A percentile compares a stretch with the other conserved stretches of the same genome.
phyloP scores from a whole-genome alignment of 30 jellyfish, hydroid and myxozoan genomes.

The Hydractinia symbiolongicarpus region DNA sequence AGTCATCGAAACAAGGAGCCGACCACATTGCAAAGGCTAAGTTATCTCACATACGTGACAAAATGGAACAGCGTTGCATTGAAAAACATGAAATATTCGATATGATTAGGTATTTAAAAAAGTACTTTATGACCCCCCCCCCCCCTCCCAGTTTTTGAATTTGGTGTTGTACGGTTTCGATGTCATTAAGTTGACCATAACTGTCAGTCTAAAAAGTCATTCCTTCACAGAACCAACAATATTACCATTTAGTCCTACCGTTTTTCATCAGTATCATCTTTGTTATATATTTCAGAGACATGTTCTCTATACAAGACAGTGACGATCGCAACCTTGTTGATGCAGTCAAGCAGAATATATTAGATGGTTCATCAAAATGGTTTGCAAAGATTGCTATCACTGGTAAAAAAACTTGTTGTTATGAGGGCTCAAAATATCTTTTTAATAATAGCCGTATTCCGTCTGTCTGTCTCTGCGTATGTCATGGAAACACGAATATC shows the following conservation, averaged over 20 bases:
- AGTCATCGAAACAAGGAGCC: slow-evolving; percentile 88
- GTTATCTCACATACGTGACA: slow-evolving; percentile 42
- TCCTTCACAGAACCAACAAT: neutral
- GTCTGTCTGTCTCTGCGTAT: neutral
- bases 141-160: neutral
- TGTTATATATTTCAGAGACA: slow-evolving; percentile 31
- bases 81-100: slow-evolving; percentile 70
- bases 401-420: slow-evolving; percentile 18
- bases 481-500: neutral
- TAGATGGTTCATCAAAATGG: slow-evolving; percentile 92
- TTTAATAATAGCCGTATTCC: neutral
- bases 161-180: neutral
- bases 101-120: slow-evolving; percentile 37
- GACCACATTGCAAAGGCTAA: slow-evolving; percentile 74
- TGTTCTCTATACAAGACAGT: slow-evolving; percentile 46
- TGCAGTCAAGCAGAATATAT: slow-evolving; percentile 65
- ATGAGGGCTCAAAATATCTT: neutral
- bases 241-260: too few species aligned
- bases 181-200: too few species aligned
- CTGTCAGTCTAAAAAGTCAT: too few species aligned
- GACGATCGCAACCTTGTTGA: slow-evolving; percentile 38
- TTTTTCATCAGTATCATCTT: too few species aligned
- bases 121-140: neutral
- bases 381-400: slow-evolving; percentile 73
- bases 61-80: slow-evolving; percentile 71